A percentile compares a stretch with the other conserved stretches of the same genome.
These are phyloP conservation scores for Dione juno DNA, from an alignment of 2,888 invertebrate genomes.

Conservation along the genomic window DNA sequence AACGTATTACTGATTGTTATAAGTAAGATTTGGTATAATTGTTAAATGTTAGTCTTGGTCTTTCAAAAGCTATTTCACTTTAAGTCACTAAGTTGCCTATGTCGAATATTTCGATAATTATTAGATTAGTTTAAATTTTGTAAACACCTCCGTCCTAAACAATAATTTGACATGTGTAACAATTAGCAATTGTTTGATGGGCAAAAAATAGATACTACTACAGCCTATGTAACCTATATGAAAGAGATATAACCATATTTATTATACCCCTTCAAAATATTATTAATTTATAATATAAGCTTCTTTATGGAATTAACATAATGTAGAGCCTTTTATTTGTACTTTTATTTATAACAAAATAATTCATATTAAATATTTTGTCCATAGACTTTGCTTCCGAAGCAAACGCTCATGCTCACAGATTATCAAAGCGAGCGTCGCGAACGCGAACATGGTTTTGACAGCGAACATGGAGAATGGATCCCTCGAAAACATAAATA, in stretches of 20 bases:
- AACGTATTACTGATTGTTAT: conserved; percentile 5
- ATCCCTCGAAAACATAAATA: conserved; percentile 78
- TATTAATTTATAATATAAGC: too few species aligned
- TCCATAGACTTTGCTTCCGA: conserved; percentile 49
- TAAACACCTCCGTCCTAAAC: neutral
- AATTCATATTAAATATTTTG: neutral
- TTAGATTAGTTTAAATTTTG: neutral
- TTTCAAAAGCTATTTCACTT: too few species aligned
- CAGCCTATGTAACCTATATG: neutral
- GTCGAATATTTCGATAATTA: neutral
- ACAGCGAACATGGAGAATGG: conserved; percentile 67
- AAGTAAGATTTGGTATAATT: neutral
- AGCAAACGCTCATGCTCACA: conserved; percentile 40
- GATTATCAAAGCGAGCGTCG: conserved; percentile 42
- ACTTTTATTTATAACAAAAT: too few species aligned
- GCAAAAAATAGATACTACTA: conserved; percentile 8
- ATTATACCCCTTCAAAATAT: neutral
- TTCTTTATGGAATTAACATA: too few species aligned
- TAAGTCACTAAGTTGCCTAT: neutral
- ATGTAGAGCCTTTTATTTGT: too few species aligned
- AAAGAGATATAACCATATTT: neutral
- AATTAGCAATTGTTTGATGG: neutral
- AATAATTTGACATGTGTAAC: conserved; percentile 4
- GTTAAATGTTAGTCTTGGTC: neutral
- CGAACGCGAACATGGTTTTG: conserved; percentile 61